Conservation (phyloP, 2,797 vertebrate species). For the Eidolon dupreanum region DNA sequence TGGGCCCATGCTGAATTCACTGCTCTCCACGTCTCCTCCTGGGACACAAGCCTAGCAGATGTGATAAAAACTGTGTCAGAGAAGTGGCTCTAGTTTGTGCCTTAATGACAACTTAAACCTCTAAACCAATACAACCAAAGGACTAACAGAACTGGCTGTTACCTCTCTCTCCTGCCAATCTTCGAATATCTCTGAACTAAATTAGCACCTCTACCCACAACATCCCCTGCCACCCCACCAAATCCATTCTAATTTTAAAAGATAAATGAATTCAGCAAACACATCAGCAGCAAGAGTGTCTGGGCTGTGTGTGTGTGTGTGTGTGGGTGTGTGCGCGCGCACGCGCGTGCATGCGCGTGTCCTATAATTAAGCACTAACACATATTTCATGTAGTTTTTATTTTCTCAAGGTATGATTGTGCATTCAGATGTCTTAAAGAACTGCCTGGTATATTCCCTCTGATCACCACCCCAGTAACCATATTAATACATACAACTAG, state of each 20-base stretch:
- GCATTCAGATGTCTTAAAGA: conserved; percentile 61
- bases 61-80: conserved; percentile 87
- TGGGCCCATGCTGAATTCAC: conserved; percentile 86
- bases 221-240: conserved; percentile 71
- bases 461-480: conserved; percentile 19
- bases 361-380: conserved; percentile 63
- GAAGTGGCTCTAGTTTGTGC: conserved; percentile 87
- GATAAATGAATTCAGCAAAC: conserved; percentile 76
- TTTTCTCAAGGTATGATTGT: conserved; percentile 51
- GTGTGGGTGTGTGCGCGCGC: not conserved
- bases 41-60: conserved; percentile 88
- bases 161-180: conserved; percentile 74
- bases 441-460: conserved; percentile 36
- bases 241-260: conserved; percentile 74
- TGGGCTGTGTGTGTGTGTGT: not conserved
- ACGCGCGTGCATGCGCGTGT: not conserved
- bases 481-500: not conserved
- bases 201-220: conserved; percentile 81
- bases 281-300: not conserved
- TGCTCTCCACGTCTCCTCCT: conserved; percentile 84
- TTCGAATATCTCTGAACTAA: conserved; percentile 77
- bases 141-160: conserved; percentile 78
- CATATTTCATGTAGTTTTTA: conserved; percentile 48
- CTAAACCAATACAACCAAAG: conserved; percentile 86
- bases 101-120: conserved; percentile 89